Percentiles rank a stretch among this genome's conserved stretches.
phyloP scores from a whole-genome alignment of 2,888 invertebrate species.

The Dexiosoma caninum region DNA sequence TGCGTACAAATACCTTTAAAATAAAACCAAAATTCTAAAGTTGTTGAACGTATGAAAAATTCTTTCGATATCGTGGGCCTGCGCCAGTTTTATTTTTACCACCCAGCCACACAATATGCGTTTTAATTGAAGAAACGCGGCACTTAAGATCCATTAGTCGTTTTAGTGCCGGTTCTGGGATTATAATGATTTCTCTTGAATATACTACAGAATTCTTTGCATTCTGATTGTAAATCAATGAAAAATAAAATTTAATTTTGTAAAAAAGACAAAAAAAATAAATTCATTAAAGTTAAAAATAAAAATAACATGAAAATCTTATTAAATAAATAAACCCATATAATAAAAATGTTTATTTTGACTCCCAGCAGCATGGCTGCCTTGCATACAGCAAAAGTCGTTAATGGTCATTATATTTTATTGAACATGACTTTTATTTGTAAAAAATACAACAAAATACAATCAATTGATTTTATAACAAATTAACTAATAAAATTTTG shows the following conservation, averaged over 20 bases:
- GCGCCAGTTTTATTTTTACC: too few species aligned
- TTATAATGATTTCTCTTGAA: too few species aligned
- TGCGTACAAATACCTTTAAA: too few species aligned
- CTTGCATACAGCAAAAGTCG: slow-evolving; percentile 12
- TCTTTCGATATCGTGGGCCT: too few species aligned
- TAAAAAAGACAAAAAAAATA: background rate
- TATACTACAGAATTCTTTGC: too few species aligned
- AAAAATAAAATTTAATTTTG: background rate
- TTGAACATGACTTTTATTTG: slow-evolving; percentile 42
- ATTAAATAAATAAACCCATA: background rate
- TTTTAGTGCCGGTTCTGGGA: background rate
- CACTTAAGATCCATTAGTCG: background rate
- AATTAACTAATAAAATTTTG: slow-evolving; percentile 53
- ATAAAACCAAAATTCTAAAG: too few species aligned
- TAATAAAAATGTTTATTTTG: slow-evolving; percentile 21
- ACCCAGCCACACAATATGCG: too few species aligned
- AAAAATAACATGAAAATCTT: background rate
- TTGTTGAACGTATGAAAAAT: too few species aligned
- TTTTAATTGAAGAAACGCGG: background rate
- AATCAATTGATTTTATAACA: slow-evolving; percentile 61
- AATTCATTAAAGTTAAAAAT: background rate
- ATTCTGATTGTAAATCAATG: too few species aligned
- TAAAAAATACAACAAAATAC: slow-evolving; percentile 34
- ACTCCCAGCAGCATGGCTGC: background rate
- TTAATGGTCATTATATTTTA: slow-evolving; percentile 44